Percentiles rank a stretch among this genome's conserved stretches.
Conservation (phyloP, 2,797 vertebrate genomes). For the Hylomyscus alleni region DNA sequence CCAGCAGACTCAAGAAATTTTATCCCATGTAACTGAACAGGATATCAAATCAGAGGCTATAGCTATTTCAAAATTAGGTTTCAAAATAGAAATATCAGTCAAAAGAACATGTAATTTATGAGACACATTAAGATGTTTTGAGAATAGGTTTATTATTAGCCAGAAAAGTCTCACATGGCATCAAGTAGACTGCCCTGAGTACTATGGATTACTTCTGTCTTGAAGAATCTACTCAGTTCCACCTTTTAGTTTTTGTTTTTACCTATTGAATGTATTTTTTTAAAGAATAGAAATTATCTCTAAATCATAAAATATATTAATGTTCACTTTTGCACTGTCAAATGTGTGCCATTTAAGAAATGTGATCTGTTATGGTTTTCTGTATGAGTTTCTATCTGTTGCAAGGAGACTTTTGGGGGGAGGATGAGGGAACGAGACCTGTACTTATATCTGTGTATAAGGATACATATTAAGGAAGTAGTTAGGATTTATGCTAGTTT, state of each 20-base stretch:
- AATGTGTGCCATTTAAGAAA: not conserved
- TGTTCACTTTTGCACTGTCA: not conserved
- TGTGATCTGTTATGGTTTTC: not conserved
- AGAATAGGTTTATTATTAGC: constrained; percentile 19
- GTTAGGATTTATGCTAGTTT: not conserved
- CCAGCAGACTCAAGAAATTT: not conserved
- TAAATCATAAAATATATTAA: not conserved
- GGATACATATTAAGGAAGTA: not conserved
- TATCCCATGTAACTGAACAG: not conserved
- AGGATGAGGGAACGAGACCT: not conserved
- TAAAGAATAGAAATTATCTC: not conserved
- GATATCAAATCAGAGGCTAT: not conserved
- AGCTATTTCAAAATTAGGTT: not conserved
- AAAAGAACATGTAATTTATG: not conserved
- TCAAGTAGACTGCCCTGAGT: not conserved
- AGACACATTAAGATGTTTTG: not conserved
- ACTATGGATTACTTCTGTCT: not conserved
- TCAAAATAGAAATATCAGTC: not conserved
- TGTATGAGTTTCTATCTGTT: not conserved
- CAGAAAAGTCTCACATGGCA: not conserved
- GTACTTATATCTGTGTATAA: not conserved
- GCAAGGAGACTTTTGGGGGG: not conserved
- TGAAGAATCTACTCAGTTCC: not conserved
- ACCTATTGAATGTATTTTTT: not conserved
- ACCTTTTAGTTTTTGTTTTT: not conserved